Percentiles rank a stretch among this genome's conserved stretches.
phyloP scores from a whole-genome alignment of 2,113 vertebrate species.

The Thunnus maccoyii region DNA sequence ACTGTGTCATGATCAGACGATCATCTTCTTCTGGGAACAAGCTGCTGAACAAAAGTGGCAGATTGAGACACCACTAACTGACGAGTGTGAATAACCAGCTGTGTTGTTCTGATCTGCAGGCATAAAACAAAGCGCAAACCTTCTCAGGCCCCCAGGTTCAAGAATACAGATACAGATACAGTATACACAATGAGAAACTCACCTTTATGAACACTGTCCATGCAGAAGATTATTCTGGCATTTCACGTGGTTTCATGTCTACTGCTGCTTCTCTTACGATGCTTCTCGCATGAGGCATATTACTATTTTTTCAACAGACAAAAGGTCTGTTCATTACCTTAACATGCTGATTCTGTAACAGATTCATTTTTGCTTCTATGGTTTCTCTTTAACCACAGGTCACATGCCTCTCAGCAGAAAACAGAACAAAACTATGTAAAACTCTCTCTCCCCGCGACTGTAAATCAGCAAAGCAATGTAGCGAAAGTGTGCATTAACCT shows the following conservation, averaged over 20 bases:
- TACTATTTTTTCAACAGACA: neutral
- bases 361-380: no score
- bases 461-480: no score
- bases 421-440: no score
- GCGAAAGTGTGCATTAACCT: no score
- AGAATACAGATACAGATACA: no score
- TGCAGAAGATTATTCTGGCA: neutral
- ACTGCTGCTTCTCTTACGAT: neutral
- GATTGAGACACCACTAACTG: conserved; percentile 16
- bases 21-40: conserved; percentile 49
- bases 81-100: neutral
- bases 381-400: no score
- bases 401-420: no score
- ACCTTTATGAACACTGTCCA: neutral
- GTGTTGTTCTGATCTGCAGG: neutral
- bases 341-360: neutral
- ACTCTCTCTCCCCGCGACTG: no score
- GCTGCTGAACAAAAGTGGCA: conserved; percentile 41
- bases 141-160: no score
- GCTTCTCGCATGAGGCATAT: neutral
- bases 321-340: neutral
- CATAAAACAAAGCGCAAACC: neutral
- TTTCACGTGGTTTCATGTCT: neutral
- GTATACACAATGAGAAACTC: neutral
- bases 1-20: conserved; percentile 16